Percentiles rank a stretch among this genome's conserved stretches.
Conservation (phyloP, 2,797 vertebrate species). For the Mormyrops attenuatus region DNA sequence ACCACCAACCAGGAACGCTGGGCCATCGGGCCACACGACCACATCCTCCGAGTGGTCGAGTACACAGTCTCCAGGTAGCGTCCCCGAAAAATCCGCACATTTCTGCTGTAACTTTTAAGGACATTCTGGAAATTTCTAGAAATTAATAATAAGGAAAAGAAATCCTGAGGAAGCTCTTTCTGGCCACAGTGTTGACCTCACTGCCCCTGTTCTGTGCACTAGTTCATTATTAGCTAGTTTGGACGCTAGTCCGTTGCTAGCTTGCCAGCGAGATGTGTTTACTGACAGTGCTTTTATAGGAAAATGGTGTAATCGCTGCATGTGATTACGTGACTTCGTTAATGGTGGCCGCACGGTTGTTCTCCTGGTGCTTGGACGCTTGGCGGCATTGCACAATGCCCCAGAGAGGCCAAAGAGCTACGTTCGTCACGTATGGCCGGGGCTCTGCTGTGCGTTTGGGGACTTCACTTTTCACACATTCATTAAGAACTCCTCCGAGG, state of each 20-base stretch:
- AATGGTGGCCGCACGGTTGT: slow-evolving; percentile 27
- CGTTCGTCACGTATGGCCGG: slow-evolving; percentile 47
- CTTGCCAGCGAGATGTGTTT: slow-evolving; percentile 29
- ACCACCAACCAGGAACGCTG: slow-evolving; percentile 99
- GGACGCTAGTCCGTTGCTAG: background rate
- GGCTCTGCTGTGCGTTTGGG: slow-evolving; percentile 37
- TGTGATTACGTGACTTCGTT: slow-evolving; percentile 39
- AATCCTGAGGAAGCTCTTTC: background rate
- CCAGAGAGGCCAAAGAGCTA: slow-evolving; percentile 34
- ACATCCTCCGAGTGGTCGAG: slow-evolving; percentile 97
- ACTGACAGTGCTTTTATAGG: slow-evolving; percentile 36
- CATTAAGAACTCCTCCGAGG: slow-evolving; percentile 39
- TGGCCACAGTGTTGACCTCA: background rate
- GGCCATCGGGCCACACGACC: slow-evolving; percentile 97
- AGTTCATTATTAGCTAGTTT: background rate
- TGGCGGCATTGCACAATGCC: slow-evolving; percentile 20
- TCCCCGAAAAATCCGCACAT: background rate
- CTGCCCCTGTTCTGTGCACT: background rate
- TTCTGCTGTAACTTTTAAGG: background rate
- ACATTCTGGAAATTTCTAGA: background rate
- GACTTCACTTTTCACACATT: slow-evolving; percentile 40
- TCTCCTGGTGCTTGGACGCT: slow-evolving; percentile 31
- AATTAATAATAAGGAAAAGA: slow-evolving; percentile 18
- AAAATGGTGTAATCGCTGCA: slow-evolving; percentile 28
- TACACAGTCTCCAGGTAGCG: slow-evolving; percentile 94